phyloP scores from a whole-genome alignment of 2,797 vertebrate species.

The Bryconaethiops microstoma region DNA sequence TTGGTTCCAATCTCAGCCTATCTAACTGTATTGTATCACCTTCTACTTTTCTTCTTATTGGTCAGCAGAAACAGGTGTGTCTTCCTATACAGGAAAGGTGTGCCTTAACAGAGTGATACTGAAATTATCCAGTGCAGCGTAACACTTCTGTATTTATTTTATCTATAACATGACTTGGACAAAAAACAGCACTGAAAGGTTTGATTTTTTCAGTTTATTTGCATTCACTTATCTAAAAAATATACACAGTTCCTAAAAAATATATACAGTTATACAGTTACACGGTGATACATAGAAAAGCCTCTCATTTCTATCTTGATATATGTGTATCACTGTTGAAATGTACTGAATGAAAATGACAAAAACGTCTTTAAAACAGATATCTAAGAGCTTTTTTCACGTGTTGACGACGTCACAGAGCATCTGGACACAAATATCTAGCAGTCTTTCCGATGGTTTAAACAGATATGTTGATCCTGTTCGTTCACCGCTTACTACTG shows the following conservation, averaged over 20 bases:
- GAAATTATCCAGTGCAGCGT: neutral
- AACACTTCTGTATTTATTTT: neutral
- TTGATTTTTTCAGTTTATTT: constrained; percentile 16
- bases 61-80: neutral
- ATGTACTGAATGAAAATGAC: neutral
- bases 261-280: neutral
- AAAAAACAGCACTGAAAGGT: neutral
- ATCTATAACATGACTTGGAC: too few species aligned
- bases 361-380: neutral
- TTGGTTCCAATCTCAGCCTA: neutral
- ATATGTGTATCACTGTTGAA: neutral
- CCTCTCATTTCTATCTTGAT: too few species aligned
- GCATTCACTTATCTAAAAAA: neutral
- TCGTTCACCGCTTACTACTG: neutral
- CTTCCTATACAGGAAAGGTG: neutral
- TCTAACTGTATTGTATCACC: neutral
- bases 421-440: neutral
- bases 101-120: neutral
- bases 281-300: neutral
- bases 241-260: neutral
- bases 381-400: neutral
- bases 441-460: neutral
- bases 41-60: neutral
- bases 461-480: neutral
- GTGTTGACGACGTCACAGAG: neutral